A percentile compares a stretch with the other conserved stretches of the same genome.
Conservation (phyloP, 2,113 vertebrate genomes). For the Elanoides forficatus region DNA sequence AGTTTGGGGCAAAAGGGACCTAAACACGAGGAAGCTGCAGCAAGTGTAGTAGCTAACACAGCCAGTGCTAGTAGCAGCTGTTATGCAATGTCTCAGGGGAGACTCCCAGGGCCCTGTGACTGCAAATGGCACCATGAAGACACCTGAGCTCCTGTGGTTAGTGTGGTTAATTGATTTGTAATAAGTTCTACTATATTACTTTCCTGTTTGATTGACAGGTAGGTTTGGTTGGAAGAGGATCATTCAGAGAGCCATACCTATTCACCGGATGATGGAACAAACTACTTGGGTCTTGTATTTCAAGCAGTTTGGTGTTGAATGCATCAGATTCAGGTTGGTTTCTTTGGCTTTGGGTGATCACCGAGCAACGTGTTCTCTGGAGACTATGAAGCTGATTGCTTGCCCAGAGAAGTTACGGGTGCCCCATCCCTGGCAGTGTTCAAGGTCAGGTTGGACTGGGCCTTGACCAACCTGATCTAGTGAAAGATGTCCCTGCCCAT, state of each 20-base stretch:
- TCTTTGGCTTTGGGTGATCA: not conserved
- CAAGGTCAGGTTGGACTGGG: not conserved
- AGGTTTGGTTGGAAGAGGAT: not conserved
- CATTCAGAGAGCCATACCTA: not conserved
- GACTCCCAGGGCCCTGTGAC: not conserved
- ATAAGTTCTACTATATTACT: not conserved
- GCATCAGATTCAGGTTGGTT: not conserved
- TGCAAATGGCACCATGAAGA: not conserved
- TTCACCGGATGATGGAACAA: not conserved
- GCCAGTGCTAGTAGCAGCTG: not conserved
- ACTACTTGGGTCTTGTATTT: not conserved
- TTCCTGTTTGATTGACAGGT: not conserved
- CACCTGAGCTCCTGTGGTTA: not conserved
- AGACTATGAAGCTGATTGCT: not conserved
- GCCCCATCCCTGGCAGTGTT: not conserved
- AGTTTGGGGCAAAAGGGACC: not conserved
- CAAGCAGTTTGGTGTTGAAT: not conserved
- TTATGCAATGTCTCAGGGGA: not conserved
- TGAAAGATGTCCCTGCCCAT: not conserved
- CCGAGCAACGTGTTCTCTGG: not conserved
- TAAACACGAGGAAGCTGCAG: not conserved
- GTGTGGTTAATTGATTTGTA: not conserved
- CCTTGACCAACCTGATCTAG: not conserved
- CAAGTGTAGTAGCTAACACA: not conserved
- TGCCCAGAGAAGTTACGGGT: not conserved